phyloP scores from a whole-genome alignment of 1,140 invertebrate species.

The Dufourea novaeangliae region DNA sequence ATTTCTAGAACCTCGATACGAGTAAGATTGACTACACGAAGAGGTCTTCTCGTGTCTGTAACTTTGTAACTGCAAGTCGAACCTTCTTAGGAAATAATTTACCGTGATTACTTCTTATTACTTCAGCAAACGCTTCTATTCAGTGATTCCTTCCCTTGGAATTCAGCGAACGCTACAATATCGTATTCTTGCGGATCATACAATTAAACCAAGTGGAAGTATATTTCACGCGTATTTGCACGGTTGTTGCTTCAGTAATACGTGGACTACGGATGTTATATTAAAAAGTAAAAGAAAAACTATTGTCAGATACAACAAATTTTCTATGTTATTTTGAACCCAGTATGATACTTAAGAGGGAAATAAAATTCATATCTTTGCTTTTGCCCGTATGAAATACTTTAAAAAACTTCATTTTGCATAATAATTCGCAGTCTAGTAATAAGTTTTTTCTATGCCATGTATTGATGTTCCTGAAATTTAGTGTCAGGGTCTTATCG shows the following conservation, averaged over 20 bases:
- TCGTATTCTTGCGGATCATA: background rate
- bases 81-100: slow-evolving; percentile 5
- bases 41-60: background rate
- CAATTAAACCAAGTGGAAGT: background rate
- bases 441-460: background rate
- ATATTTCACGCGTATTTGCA: background rate
- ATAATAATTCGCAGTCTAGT: no score
- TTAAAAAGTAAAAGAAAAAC: no score
- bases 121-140: background rate
- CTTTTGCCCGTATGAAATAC: no score
- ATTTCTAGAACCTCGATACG: background rate
- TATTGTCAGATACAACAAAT: no score
- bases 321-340: no score
- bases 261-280: no score
- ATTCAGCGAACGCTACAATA: background rate
- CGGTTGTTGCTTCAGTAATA: no score
- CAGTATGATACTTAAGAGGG: no score
- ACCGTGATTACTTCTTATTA: background rate
- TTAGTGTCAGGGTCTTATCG: no score
- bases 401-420: no score
- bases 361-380: no score
- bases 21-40: background rate
- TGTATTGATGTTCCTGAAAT: background rate
- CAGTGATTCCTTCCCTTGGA: background rate
- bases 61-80: background rate